A percentile compares a stretch with the other conserved stretches of the same genome.
phyloP scores from a whole-genome alignment of 2,797 vertebrate genomes.

The Eleutherodactylus coqui region DNA sequence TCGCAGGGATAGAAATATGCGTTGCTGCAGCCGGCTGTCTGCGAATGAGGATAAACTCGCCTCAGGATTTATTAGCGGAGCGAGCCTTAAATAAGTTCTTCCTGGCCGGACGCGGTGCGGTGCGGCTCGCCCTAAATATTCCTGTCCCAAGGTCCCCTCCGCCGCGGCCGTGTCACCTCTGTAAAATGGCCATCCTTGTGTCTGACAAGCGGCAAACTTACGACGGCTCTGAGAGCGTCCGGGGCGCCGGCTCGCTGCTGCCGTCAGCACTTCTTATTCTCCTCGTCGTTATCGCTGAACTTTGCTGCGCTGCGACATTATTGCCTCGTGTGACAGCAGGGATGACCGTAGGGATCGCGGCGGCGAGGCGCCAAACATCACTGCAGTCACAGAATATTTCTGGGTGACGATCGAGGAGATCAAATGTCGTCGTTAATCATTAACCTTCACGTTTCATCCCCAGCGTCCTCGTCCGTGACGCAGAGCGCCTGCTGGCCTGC shows the following conservation, averaged over 20 bases:
- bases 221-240: constrained; percentile 58
- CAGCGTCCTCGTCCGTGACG: neutral
- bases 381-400: neutral
- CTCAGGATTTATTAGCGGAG: constrained; percentile 36
- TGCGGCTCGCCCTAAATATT: constrained; percentile 37
- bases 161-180: constrained; percentile 37
- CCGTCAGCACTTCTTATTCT: constrained; percentile 61
- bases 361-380: neutral
- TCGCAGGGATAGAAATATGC: constrained; percentile 24
- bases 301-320: neutral
- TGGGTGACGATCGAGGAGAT: neutral
- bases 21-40: constrained; percentile 4
- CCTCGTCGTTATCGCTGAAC: neutral
- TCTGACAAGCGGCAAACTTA: constrained; percentile 60
- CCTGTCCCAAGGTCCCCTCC: constrained; percentile 59
- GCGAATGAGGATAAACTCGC: constrained; percentile 2
- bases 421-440: neutral
- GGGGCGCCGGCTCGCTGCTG: constrained; percentile 34
- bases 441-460: neutral
- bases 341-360: neutral
- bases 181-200: constrained; percentile 57
- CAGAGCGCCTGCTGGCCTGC: neutral
- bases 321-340: neutral
- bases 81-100: constrained; percentile 48
- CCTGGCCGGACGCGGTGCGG: constrained; percentile 35